Evolutionary conservation across 2,888 invertebrate genomes (phyloP).

Genomic region (Plebejus argus): DNA sequence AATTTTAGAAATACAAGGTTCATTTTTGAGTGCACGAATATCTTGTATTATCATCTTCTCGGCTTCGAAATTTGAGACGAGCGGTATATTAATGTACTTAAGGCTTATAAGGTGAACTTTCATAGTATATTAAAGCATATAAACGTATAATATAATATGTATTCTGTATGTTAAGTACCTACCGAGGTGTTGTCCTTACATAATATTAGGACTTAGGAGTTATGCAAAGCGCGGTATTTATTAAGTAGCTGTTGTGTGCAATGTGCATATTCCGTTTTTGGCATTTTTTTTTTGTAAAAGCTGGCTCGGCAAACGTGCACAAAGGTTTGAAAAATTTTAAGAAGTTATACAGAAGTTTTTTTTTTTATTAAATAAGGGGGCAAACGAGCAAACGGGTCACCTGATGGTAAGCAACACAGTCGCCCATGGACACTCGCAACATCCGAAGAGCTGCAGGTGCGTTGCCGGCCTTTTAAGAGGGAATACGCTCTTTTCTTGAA

Average conservation of each 20-base stretch:
- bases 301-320: too few species aligned
- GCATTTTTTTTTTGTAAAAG: too few species aligned
- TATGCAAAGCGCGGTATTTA: not conserved
- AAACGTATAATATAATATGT: constrained; percentile 17
- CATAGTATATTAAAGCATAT: constrained; percentile 29
- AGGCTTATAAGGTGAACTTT: constrained; percentile 45
- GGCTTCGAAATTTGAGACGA: constrained; percentile 40
- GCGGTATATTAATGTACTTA: constrained; percentile 50
- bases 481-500: too few species aligned
- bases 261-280: not conserved
- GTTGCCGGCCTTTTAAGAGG: too few species aligned
- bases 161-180: constrained; percentile 13
- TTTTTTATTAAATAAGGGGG: too few species aligned
- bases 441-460: too few species aligned
- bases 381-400: too few species aligned
- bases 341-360: too few species aligned
- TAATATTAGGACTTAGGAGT: not conserved
- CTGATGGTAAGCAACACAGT: too few species aligned
- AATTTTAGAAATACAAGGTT: not conserved
- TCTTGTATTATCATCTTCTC: constrained; percentile 33
- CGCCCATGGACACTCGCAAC: too few species aligned
- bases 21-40: constrained; percentile 4
- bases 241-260: not conserved
- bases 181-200: not conserved
- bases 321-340: too few species aligned